Evolutionary conservation across 2,113 vertebrate genomes (phyloP).

Genomic region (Ceratotherium simum): DNA sequence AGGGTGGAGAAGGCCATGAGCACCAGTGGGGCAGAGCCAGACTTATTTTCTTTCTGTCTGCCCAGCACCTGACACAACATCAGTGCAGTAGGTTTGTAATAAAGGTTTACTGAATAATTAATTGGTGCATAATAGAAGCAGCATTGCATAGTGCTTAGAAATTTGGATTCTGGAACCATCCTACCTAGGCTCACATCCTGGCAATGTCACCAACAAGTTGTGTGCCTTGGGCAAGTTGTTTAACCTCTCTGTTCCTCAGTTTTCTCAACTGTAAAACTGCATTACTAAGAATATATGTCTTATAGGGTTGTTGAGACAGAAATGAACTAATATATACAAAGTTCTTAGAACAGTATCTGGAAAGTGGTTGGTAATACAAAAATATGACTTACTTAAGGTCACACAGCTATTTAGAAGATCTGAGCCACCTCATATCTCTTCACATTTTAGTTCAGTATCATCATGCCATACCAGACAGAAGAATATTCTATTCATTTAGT

Average conservation of each 20-base stretch:
- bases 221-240: neutral
- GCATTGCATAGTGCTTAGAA: neutral
- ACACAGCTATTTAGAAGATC: neutral
- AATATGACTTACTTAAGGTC: neutral
- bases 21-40: neutral
- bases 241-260: neutral
- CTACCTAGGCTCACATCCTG: neutral
- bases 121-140: neutral
- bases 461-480: neutral
- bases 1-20: neutral
- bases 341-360: neutral
- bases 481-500: neutral
- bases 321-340: neutral
- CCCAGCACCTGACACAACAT: neutral
- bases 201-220: neutral
- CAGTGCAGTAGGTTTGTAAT: neutral
- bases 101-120: neutral
- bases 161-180: neutral
- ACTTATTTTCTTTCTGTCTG: neutral
- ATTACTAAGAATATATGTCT: neutral
- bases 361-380: neutral
- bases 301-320: neutral
- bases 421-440: neutral
- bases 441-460: neutral
- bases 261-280: constrained; percentile 9